Conservation (phyloP, 2,113 vertebrate genomes). For the Casuarius casuarius region DNA sequence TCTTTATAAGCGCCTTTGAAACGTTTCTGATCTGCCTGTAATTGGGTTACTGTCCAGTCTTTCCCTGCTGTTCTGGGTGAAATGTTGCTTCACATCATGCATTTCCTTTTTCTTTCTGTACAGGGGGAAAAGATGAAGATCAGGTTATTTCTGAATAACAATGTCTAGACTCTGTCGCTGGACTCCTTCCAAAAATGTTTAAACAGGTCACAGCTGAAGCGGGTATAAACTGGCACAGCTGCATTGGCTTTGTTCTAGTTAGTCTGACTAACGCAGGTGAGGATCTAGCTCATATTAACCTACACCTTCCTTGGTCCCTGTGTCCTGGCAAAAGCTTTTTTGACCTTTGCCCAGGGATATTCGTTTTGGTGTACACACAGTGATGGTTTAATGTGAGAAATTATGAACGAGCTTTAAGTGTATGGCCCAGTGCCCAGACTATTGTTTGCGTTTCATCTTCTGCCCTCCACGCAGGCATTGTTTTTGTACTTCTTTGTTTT, state of each 20-base stretch:
- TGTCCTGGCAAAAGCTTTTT: neutral
- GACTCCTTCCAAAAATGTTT: conserved; percentile 33
- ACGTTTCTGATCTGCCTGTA: conserved; percentile 51
- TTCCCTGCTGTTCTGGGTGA: conserved; percentile 39
- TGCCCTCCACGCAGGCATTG: neutral
- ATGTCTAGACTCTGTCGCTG: conserved; percentile 50
- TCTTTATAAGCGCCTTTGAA: conserved; percentile 48
- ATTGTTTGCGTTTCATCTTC: neutral
- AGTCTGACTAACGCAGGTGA: conserved; percentile 36
- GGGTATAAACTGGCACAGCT: conserved; percentile 24
- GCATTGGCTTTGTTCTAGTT: conserved; percentile 35
- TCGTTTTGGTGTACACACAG: neutral
- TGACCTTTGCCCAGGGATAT: neutral
- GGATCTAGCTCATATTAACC: neutral
- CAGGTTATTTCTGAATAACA: conserved; percentile 57
- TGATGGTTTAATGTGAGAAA: conserved; percentile 11
- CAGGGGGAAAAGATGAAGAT: conserved; percentile 50
- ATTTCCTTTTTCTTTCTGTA: conserved; percentile 60
- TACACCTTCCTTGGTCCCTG: neutral
- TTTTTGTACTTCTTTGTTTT: neutral
- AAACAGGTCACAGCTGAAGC: conserved; percentile 28
- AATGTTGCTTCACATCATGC: conserved; percentile 52
- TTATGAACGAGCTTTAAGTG: conserved; percentile 1
- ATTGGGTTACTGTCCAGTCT: conserved; percentile 59
- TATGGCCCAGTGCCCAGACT: conserved; percentile 15